Evolutionary conservation across 2,113 vertebrate species (phyloP).

Genomic region (Columbina picui): DNA sequence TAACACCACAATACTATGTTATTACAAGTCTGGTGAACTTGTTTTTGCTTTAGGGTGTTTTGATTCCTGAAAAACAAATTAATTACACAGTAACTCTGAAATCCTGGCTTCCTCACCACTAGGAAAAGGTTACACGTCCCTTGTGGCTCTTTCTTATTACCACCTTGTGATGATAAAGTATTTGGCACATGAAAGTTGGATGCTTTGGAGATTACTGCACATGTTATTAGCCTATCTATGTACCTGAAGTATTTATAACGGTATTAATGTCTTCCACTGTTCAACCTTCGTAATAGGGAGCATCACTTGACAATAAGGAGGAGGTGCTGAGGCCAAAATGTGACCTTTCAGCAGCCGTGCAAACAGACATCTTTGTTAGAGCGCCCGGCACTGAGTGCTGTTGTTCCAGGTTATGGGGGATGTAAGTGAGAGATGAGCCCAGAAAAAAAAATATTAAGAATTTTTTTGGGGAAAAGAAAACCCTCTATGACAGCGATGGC

Average conservation of each 20-base stretch:
- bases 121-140: conserved; percentile 63
- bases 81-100: conserved; percentile 63
- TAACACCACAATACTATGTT: conserved; percentile 45
- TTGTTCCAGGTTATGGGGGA: neutral
- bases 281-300: neutral
- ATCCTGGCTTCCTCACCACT: conserved; percentile 43
- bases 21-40: conserved; percentile 69
- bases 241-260: neutral
- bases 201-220: conserved; percentile 48
- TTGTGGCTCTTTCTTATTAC: conserved; percentile 66
- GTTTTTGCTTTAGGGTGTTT: conserved; percentile 71
- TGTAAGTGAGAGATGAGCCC: neutral
- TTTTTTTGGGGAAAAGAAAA: accelerated
- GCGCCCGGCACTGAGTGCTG: neutral
- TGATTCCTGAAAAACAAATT: conserved; percentile 62
- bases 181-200: conserved; percentile 20
- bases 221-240: neutral
- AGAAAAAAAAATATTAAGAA: neutral
- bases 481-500: neutral
- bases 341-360: neutral
- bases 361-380: neutral
- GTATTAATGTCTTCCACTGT: conserved; percentile 16
- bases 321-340: neutral
- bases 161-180: conserved; percentile 64
- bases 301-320: neutral